Base-by-base conservation (phyloP, 2,888 invertebrate species). In the Sisyra nigra region DNA sequence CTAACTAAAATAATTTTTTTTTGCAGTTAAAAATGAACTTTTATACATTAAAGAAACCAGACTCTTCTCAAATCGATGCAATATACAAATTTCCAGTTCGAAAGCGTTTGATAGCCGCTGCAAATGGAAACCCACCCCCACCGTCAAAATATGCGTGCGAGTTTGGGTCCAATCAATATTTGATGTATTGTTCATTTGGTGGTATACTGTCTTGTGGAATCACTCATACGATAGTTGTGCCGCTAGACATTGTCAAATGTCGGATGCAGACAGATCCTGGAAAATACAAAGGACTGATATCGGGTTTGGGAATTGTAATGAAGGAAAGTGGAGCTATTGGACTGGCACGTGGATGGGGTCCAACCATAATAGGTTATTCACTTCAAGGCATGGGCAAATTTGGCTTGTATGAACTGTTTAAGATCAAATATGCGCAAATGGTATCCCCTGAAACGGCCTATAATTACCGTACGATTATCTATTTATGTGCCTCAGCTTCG, bases 391-490 rank as follows among this genome's bases (percentile, higher is more conserved):
- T 93, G 52, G 91, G 91, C 72, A 97, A 98, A 69, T 97, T 97
- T 65, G 97, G 97, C 51, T 80, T 97, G 48, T 97, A 97, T 66
- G 97, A 97, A 70, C 80, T 93, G 34, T 97, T 76, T 65, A 92
- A 97, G 69, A 84, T 86, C 45, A 59, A 80, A 3, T 98, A 97
- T 65, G 67, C 78, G 14, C 70, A 80, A 50, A 52, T 86, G 45
- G 60, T 92, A 48, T 94, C 94, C 46, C 96, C 94, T 64, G 97
- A 97, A 65, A 76, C 85, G 3, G 70, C 91, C 0, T 98, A 86
- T 65, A 63, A 81, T 13, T 97, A 86, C 72, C 80, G 91, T 57
- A 92, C 89, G 14, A 66, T 71, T 32, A 64, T 91, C 44, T 98
- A 97, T 60, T 67, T 98, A 52, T 85, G 85, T 38, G 84, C 97